Evolutionary conservation across 2,888 invertebrate genomes (phyloP).

Genomic region (Mesoligia furuncula): DNA sequence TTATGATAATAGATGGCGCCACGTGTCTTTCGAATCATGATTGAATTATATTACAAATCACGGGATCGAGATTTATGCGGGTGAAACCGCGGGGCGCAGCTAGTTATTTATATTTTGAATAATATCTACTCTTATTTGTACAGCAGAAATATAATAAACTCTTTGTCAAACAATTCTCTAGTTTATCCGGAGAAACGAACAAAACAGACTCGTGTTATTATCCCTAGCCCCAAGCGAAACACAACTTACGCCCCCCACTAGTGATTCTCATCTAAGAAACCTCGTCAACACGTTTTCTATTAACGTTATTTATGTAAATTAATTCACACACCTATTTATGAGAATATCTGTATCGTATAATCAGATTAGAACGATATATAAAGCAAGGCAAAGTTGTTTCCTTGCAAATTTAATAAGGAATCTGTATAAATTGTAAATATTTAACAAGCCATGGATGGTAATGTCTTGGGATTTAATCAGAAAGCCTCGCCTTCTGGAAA

Average conservation of each 20-base stretch:
- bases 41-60: too few relatives aligned
- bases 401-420: conserved; percentile 68
- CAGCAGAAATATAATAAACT: not conserved
- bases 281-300: conserved; percentile 18
- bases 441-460: conserved; percentile 70
- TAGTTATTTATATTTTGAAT: not conserved
- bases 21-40: too few relatives aligned
- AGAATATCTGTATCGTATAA: conserved; percentile 40
- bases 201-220: not conserved
- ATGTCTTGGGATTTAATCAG: conserved; percentile 74
- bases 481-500: conserved; percentile 61
- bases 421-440: conserved; percentile 73
- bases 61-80: too few relatives aligned
- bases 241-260: not conserved
- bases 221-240: not conserved
- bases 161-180: not conserved
- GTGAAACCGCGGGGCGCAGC: too few relatives aligned
- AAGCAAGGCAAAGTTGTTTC: conserved; percentile 55
- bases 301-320: conserved; percentile 43
- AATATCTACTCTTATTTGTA: not conserved
- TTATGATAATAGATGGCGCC: too few relatives aligned
- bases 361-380: conserved; percentile 47
- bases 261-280: conserved; percentile 33
- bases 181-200: not conserved
- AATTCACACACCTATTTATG: conserved; percentile 36